Evolutionary conservation across 2,113 vertebrate genomes (phyloP).

Genomic region (Melanerpes formicivorus): DNA sequence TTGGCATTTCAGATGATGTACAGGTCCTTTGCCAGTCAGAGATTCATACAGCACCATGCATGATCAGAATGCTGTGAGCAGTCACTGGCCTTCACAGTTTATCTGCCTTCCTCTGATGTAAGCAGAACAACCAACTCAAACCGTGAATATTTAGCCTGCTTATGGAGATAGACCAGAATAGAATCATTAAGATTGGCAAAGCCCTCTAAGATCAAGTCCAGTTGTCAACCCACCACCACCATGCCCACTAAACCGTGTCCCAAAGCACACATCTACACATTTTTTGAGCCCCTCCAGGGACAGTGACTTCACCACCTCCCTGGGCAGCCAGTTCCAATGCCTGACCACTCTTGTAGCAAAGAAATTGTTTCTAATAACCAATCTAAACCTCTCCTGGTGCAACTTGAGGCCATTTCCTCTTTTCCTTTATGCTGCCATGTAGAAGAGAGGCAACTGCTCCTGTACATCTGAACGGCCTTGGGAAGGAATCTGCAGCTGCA

Average conservation of each 20-base stretch:
- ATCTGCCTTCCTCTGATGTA: background rate
- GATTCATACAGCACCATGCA: background rate
- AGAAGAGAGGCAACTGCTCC: background rate
- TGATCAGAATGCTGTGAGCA: background rate
- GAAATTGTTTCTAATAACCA: too few species aligned
- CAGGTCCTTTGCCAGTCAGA: background rate
- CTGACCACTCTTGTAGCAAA: too few species aligned
- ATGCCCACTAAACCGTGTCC: too few species aligned
- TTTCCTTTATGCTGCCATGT: rapidly evolving
- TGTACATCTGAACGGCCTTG: background rate
- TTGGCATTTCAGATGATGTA: background rate
- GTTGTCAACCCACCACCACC: too few species aligned
- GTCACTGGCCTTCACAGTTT: background rate
- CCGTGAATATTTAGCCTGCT: background rate
- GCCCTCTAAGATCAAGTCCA: too few species aligned
- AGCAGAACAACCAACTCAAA: background rate
- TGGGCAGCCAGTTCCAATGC: too few species aligned
- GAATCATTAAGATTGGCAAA: too few species aligned
- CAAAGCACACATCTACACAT: too few species aligned
- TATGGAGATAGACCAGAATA: background rate
- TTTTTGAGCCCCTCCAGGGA: too few species aligned
- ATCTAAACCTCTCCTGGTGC: too few species aligned
- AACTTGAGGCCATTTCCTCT: too few species aligned
- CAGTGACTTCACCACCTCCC: too few species aligned
- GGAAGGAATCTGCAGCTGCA: background rate